phyloP scores from a whole-genome alignment of 2,888 invertebrate genomes.

The Scaptomyza polygonia region DNA sequence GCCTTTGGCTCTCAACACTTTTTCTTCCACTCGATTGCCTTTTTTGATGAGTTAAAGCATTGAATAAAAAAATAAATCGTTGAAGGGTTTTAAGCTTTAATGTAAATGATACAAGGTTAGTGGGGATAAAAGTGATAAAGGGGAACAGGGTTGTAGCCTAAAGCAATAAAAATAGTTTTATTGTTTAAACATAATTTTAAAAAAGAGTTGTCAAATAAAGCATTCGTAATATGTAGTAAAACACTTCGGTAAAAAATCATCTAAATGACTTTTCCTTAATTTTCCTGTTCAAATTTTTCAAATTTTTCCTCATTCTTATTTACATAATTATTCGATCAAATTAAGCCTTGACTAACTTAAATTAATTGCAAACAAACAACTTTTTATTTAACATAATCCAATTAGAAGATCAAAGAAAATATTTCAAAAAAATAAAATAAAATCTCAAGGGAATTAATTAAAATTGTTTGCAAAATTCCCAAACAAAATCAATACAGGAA shows the following conservation, averaged over 20 bases:
- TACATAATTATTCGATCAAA: neutral
- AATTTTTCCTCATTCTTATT: neutral
- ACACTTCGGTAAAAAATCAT: no score
- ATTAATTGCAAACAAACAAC: neutral
- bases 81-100: conserved; percentile 37
- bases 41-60: conserved; percentile 19
- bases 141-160: neutral
- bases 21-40: conserved; percentile 51
- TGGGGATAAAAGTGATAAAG: neutral
- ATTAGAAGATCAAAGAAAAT: conserved; percentile 27
- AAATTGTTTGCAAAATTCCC: conserved; percentile 5
- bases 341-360: neutral
- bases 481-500: neutral
- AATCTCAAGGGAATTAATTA: neutral
- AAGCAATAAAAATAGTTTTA: no score
- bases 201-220: no score
- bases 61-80: conserved; percentile 3
- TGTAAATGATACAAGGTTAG: neutral
- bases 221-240: no score
- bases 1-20: conserved; percentile 51
- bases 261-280: no score
- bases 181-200: no score
- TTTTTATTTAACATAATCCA: neutral
- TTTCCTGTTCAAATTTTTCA: no score
- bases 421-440: neutral